Evolutionary conservation across 92 coral and sea anemone genomes (phyloP), one percentile per base, ranked within the genome.

Genomic region (Ricordea florida): DNA sequence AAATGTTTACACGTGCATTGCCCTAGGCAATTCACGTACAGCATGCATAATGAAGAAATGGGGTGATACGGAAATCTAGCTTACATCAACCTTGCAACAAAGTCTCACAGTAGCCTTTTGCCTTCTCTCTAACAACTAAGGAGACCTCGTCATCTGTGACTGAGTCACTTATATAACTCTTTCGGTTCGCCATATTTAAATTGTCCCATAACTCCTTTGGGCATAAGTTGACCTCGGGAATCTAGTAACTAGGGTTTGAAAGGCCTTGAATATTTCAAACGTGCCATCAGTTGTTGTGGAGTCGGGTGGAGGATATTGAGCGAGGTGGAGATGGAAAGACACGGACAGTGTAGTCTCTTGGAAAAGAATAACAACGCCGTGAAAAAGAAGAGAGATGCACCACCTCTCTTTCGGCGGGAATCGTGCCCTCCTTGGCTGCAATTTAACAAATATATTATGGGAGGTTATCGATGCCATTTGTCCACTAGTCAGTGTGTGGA

Each of bases 101-200:
- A 21, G 90, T 81, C 57, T 80, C 87, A 65, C 98, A 94, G 36
- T 66, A 64, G 16, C 70, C 80, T 76, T 88, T 83, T 5, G 98
- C 97, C 57, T 87, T 84, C 51, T 88, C 93, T 43, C 96, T 66
- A 71, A 94, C 80, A 31, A 89, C 82, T 26, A 82, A 86, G 25
- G 98, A 94, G 51, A 93, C 89, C 2, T 89, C 74, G 4, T 83
- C 96, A 30, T 93, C 90, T 50, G 64, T 73, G 59, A 89, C 98
- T 46, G 17, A 46, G 60, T 63, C 30, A 3, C 14, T 40, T 50
- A 10, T 66, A 66, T 20, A 13, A 27, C 1, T 24, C 18, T 7
- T 4, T 38, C 21, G 15, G 24, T 5, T 20, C 70, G 83, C 81
- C 92, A 81, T 85, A 10, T 79, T 90, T 71, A 33, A 70, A 67